Evolutionary conservation across 2,113 vertebrate genomes (phyloP), one percentile per base, ranked within the genome.

Genomic region (Gymnarchus niloticus): DNA sequence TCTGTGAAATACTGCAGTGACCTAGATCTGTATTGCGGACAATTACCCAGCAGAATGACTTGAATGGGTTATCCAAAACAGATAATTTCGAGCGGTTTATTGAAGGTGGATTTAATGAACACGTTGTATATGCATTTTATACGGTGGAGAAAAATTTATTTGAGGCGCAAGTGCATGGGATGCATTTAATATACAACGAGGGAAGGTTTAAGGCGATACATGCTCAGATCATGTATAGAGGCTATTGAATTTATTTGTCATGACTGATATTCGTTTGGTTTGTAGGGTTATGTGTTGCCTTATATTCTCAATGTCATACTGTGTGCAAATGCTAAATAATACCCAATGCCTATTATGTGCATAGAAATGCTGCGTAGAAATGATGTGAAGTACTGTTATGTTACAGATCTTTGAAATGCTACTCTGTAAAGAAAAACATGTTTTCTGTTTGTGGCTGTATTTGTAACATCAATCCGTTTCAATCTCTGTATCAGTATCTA

Each of bases 1-100:
- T 37, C 49, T 33, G 21, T 54, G 80, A 54, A 82, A 12, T 56
- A 46, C 82, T 46, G 82, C 56, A 83, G 56, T 83, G 82, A 83
- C 82, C 82, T 28, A 56, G 56, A 83, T 83, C 82, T 57, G 52
- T 57, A 59, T 46, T 41, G 56, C 82, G 28, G 82, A 56, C 56
- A 83, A 44, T 57, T 57, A 44, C 6, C 73, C 21, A 56, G 52
- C 83, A 49, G 21, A 84, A 46, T 48, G 56, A 49, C 1, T n/a
- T 57, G 23, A 59, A 28, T 10, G 56, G 56, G 10, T 28, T n/a
- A 1, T 52, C 14, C 9, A 54, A 44, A 37, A 57, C 23, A 46
- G 37, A 6, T 6, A 28, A 44, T 57, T 23, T 83, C 1, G 8
- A 83, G 19, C 37, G 23, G 17, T 25, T 9, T 28, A n/a, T 10